These are phyloP conservation scores for Myotis pilosus DNA, from an alignment of 2,797 vertebrate species.

Conservation along the genomic window DNA sequence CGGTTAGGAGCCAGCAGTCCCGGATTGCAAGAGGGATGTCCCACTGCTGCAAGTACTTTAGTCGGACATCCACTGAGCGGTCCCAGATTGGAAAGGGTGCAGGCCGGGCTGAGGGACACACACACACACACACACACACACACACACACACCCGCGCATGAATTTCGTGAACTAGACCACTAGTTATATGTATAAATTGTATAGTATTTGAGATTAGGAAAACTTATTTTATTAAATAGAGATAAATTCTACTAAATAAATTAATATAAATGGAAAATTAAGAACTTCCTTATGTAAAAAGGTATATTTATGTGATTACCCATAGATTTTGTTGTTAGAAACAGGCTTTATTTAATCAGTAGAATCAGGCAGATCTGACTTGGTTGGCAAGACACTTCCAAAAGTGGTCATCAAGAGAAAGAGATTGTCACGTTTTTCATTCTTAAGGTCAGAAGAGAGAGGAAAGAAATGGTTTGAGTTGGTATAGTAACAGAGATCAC, in stretches of 20 bases:
- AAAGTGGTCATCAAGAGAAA: neutral
- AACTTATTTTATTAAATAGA: neutral
- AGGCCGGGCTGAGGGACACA: too few relatives aligned
- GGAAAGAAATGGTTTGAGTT: neutral
- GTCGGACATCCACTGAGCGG: too few relatives aligned
- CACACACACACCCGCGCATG: too few relatives aligned
- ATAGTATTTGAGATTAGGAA: conserved; percentile 13
- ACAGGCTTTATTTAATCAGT: neutral
- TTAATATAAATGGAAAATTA: neutral
- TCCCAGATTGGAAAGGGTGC: too few relatives aligned
- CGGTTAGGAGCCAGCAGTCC: too few relatives aligned
- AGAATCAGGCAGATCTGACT: neutral
- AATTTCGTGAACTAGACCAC: too few relatives aligned
- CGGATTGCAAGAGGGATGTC: too few relatives aligned
- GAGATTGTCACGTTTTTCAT: neutral
- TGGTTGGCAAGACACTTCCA: neutral
- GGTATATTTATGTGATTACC: neutral
- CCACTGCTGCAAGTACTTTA: too few relatives aligned
- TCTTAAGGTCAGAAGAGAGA: neutral
- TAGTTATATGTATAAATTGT: neutral
- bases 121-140: too few relatives aligned
- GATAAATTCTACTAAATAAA: conserved; percentile 15
- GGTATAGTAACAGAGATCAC: neutral
- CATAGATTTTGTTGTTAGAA: neutral
- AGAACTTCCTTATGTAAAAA: neutral